Evolutionary conservation across 2,113 vertebrate genomes (phyloP), one percentile per base, ranked within the genome.

Genomic region (Ptyas mucosa): DNA sequence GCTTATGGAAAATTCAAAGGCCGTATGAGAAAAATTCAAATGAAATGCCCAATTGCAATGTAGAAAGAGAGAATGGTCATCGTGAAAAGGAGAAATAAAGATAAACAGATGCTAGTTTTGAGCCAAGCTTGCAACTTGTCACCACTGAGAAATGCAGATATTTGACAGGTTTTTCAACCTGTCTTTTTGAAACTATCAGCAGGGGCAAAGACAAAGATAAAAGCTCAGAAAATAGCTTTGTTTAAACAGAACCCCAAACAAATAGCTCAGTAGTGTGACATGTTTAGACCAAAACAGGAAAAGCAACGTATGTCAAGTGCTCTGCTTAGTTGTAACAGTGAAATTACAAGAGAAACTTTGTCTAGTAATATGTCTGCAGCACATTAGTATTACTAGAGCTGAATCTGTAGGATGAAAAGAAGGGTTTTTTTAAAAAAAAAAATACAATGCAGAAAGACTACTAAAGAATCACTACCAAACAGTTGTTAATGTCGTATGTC

Each of bases 221-320:
- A 69, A 69, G 88, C 39, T 53, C 88, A 90, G 91, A 61, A 85
- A 97, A 93, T 43, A 88, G 89, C 55, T 90, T 95, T 93, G 92
- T 91, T 91, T 96, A 93, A 95, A 96, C 34, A 90, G 89, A 87
- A 93, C 93, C 95, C 93, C 92, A 43, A 95, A 93, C 95, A 46
- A 90, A 89, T 91, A 89, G 52, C 55, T 0, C 0, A 89, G 69
- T 75, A 93, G 89, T 92, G 15, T 75, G 69, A 95, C 87, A 64
- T 64, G 26, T 64, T n/a, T 92, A 96, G 89, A 92, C 91, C 10
- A 3, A 89, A 24, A 90, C 34, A 94, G 3, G 23, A 93, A 94
- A 92, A 85, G 43, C 26, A 57, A 46, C 51, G 92, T 1, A 24
- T 21, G 24, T 58, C 54, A 86, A 3, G 0, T 87, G 55, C 87